phyloP scores from a whole-genome alignment of 2,888 invertebrate species.

The Aleiodes leptofemur region DNA sequence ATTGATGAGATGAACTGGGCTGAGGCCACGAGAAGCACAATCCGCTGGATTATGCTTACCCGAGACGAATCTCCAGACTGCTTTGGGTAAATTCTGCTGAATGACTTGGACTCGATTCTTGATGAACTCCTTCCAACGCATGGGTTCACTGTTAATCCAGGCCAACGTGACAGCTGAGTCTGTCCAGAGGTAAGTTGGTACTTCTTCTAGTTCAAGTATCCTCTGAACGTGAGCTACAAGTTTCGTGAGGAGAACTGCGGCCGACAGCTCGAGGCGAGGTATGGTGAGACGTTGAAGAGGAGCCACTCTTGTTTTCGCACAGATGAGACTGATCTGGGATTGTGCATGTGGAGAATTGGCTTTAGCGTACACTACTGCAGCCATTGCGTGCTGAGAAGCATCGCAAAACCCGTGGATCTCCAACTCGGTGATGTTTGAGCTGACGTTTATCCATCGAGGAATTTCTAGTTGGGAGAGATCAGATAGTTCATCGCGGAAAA shows the following conservation, averaged over 20 bases:
- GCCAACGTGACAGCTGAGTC: slow-evolving; percentile 35
- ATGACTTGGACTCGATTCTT: slow-evolving; percentile 31
- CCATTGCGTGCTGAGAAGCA: slow-evolving; percentile 47
- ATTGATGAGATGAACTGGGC: background rate
- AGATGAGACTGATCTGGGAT: slow-evolving; percentile 29
- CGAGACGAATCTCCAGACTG: slow-evolving; percentile 2
- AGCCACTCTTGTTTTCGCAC: slow-evolving; percentile 40
- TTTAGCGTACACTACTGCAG: slow-evolving; percentile 42
- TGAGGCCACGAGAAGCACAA: slow-evolving; percentile 13
- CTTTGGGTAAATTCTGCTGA: background rate
- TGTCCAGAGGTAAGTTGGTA: slow-evolving; percentile 34
- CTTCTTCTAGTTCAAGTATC: background rate
- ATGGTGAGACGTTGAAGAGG: slow-evolving; percentile 44
- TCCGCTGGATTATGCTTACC: slow-evolving; percentile 31
- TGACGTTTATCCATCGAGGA: slow-evolving; percentile 18
- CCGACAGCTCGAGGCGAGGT: slow-evolving; percentile 39
- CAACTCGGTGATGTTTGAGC: background rate
- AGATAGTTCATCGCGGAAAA: background rate
- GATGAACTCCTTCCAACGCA: slow-evolving; percentile 40
- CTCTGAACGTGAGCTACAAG: background rate
- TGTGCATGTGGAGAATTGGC: slow-evolving; percentile 20
- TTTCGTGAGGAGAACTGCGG: slow-evolving; percentile 29
- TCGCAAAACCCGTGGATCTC: slow-evolving; percentile 51
- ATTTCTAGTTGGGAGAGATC: background rate
- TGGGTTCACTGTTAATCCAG: slow-evolving; percentile 30